These are phyloP conservation scores for Harpegnathos saltator DNA, from an alignment of 1,140 invertebrate species.

Conservation along the genomic window DNA sequence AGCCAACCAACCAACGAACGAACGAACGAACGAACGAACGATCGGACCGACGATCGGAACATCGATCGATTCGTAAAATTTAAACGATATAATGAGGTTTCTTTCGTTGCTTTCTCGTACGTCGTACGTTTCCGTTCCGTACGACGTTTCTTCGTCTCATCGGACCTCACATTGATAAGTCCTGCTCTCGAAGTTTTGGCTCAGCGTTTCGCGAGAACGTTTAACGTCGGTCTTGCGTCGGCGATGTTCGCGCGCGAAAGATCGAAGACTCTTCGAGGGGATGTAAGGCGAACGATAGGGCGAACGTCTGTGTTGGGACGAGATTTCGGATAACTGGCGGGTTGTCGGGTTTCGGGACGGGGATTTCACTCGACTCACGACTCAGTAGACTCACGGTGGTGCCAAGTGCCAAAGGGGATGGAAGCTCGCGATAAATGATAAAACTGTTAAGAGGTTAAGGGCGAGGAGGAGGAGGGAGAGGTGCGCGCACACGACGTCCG, in stretches of 20 bases:
- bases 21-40: too few species aligned
- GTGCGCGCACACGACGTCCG: constrained; percentile 27
- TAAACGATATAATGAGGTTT: neutral
- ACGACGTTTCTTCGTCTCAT: neutral
- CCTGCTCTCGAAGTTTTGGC: neutral
- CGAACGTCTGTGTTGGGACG: too few species aligned
- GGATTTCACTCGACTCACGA: constrained; percentile 29
- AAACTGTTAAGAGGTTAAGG: constrained; percentile 33
- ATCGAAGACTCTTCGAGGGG: neutral
- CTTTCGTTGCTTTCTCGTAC: too few species aligned
- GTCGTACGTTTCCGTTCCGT: too few species aligned
- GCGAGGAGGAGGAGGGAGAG: neutral
- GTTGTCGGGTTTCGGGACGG: constrained; percentile 29
- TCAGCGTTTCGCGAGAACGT: neutral
- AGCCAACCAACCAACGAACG: neutral
- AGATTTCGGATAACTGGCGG: too few species aligned
- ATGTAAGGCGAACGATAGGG: constrained; percentile 5
- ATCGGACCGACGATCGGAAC: too few species aligned
- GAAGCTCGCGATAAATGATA: constrained; percentile 47
- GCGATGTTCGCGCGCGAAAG: constrained; percentile 8
- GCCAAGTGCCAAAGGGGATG: constrained; percentile 15
- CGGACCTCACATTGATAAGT: constrained; percentile 16
- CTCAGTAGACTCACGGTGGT: constrained; percentile 3
- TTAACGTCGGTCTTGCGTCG: neutral
- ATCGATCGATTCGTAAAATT: constrained; percentile 8